These are phyloP conservation scores for Carcharodon carcharias DNA, from an alignment of 2,797 vertebrate genomes.

Conservation along the genomic window DNA sequence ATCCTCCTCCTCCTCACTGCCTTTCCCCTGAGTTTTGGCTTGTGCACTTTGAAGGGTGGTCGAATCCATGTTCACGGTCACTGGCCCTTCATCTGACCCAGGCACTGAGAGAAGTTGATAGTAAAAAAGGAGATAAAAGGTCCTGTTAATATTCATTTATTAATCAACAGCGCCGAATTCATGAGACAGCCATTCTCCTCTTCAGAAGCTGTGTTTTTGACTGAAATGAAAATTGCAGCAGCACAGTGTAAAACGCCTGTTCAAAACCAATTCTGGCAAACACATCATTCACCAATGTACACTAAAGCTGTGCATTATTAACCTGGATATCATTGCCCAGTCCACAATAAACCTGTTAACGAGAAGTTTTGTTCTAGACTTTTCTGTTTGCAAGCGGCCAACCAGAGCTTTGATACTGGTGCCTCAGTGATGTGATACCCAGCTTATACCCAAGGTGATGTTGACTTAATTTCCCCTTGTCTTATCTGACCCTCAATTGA, in stretches of 20 bases:
- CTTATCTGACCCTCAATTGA: not conserved
- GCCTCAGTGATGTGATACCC: not conserved
- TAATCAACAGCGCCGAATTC: not conserved
- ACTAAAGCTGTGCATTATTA: not conserved
- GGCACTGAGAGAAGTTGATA: not conserved
- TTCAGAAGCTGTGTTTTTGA: not conserved
- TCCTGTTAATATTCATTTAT: not conserved
- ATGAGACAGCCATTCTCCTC: not conserved
- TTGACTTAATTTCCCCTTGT: not conserved
- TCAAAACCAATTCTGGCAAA: not conserved
- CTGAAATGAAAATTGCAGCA: not conserved
- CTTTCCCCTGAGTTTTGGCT: not conserved
- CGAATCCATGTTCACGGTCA: no score
- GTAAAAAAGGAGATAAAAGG: not conserved
- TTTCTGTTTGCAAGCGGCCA: not conserved
- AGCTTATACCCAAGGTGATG: not conserved
- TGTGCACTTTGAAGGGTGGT: not conserved
- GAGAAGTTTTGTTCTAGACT: no score
- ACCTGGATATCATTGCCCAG: no score
- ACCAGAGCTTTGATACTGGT: not conserved
- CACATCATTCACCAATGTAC: not conserved
- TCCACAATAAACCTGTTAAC: not conserved
- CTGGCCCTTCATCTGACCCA: not conserved
- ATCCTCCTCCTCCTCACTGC: not conserved
- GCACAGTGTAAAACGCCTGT: not conserved